These are phyloP conservation scores for Acyrthosiphon pisum DNA, from an alignment of 1,140 invertebrate species.

Conservation along the genomic window DNA sequence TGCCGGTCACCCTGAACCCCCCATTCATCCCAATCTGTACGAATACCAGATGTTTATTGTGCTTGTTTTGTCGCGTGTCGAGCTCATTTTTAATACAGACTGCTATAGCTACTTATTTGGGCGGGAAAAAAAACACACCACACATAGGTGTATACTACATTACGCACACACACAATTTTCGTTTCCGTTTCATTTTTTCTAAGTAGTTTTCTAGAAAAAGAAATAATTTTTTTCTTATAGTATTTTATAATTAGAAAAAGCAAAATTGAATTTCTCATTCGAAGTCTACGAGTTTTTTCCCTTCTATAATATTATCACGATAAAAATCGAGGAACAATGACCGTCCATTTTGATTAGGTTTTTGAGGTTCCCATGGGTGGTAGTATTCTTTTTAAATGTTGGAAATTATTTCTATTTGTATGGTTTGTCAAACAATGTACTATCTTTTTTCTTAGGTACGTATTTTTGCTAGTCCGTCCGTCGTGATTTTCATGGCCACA, in stretches of 20 bases:
- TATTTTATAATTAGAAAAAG: not conserved
- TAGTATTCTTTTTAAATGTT: not conserved
- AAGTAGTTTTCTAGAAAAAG: not conserved
- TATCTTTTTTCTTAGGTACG: not conserved
- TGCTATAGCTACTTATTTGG: not conserved
- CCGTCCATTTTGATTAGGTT: not conserved
- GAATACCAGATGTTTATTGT: slow-evolving; percentile 54
- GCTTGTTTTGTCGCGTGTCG: slow-evolving; percentile 50
- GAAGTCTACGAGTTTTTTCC: not conserved
- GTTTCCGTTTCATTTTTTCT: not conserved
- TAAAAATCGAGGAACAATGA: not conserved
- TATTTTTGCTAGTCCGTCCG: too few relatives aligned
- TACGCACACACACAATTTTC: not conserved
- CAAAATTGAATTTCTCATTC: not conserved
- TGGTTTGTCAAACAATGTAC: not conserved
- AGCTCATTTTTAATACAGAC: not conserved
- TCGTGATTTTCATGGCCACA: too few relatives aligned
- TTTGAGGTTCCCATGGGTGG: not conserved
- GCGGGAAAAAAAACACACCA: not conserved
- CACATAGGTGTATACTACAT: too few relatives aligned
- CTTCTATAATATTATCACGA: not conserved
- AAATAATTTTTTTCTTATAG: not conserved
- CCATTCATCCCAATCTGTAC: slow-evolving; percentile 35
- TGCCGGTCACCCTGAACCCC: slow-evolving; percentile 25
- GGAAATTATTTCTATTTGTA: not conserved